These are phyloP conservation scores for Drosophila siamana DNA, from an alignment of 2,888 invertebrate species.

Conservation along the genomic window DNA sequence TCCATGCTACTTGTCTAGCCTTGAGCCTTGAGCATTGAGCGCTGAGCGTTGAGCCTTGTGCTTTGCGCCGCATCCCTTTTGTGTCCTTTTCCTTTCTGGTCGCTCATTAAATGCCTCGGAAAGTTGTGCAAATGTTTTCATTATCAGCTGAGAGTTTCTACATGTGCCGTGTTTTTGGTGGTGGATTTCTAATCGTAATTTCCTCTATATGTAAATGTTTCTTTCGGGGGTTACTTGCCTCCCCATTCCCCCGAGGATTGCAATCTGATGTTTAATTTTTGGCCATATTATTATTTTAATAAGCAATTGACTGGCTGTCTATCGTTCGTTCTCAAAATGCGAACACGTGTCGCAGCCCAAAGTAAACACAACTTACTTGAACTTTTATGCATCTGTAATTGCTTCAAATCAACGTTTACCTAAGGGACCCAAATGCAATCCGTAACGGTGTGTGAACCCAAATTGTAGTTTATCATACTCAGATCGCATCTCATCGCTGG, in stretches of 20 bases:
- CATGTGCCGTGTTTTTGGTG: constrained; percentile 48
- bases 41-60: constrained; percentile 9
- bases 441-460: constrained; percentile 18
- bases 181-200: constrained; percentile 46
- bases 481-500: constrained; percentile 33
- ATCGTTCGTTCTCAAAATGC: constrained; percentile 61
- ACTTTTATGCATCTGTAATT: constrained; percentile 55
- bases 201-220: constrained; percentile 27
- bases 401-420: constrained; percentile 11
- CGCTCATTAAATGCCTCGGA: constrained; percentile 41
- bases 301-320: constrained; percentile 55
- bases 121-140: constrained; percentile 58
- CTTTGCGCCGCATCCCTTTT: constrained; percentile 19
- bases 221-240: constrained; percentile 23
- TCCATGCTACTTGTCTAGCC: constrained; percentile 28
- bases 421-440: constrained; percentile 7
- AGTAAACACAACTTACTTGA: constrained; percentile 29
- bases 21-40: constrained; percentile 4
- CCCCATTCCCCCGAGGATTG: constrained; percentile 41
- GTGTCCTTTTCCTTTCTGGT: constrained; percentile 20
- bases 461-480: constrained; percentile 31
- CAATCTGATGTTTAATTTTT: constrained; percentile 63
- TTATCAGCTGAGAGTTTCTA: constrained; percentile 60
- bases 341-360: constrained; percentile 65
- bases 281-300: constrained; percentile 75